Percentiles rank a stretch among this genome's conserved stretches.
These are phyloP conservation scores for Tetramorium parvispinum DNA, from an alignment of 1,140 invertebrate genomes.

Conservation along the genomic window DNA sequence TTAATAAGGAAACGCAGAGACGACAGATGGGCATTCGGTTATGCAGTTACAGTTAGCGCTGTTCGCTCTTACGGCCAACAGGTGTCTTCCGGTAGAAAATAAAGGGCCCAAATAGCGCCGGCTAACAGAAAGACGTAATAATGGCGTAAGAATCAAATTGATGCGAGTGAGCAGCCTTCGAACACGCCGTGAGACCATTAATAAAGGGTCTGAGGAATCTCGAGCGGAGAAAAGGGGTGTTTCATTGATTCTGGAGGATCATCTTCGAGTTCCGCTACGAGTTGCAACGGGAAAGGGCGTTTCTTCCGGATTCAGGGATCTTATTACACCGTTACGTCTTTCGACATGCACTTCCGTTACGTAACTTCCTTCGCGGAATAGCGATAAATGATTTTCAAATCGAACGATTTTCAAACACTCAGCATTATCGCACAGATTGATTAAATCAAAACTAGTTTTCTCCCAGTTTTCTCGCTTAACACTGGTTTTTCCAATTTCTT, in stretches of 20 bases:
- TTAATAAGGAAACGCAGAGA: slow-evolving; percentile 54
- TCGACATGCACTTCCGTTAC: slow-evolving; percentile 10
- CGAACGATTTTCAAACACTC: not conserved
- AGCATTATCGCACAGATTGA: not conserved
- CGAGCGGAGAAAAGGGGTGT: not conserved
- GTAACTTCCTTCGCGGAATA: slow-evolving; percentile 2
- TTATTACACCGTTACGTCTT: slow-evolving; percentile 46
- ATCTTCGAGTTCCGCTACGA: slow-evolving; percentile 10
- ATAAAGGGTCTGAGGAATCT: slow-evolving; percentile 14
- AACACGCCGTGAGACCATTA: slow-evolving; percentile 2
- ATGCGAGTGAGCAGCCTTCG: not conserved
- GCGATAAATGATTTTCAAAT: not conserved
- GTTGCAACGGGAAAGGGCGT: slow-evolving; percentile 23
- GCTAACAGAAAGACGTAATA: slow-evolving; percentile 38
- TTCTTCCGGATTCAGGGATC: slow-evolving; percentile 37
- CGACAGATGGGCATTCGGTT: slow-evolving; percentile 83
- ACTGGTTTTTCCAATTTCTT: too few species aligned
- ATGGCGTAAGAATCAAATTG: slow-evolving; percentile 37
- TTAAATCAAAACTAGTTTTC: slow-evolving; percentile 1
- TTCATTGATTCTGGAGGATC: slow-evolving; percentile 15
- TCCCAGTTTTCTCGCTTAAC: not conserved
- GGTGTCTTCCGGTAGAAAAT: slow-evolving; percentile 81
- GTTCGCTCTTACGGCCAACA: slow-evolving; percentile 79
- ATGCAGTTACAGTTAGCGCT: slow-evolving; percentile 76
- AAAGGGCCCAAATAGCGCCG: not conserved